A percentile compares a stretch with the other conserved stretches of the same genome.
Evolutionary conservation across 2,797 vertebrate species (phyloP).

Genomic region (Malurus leucopterus): DNA sequence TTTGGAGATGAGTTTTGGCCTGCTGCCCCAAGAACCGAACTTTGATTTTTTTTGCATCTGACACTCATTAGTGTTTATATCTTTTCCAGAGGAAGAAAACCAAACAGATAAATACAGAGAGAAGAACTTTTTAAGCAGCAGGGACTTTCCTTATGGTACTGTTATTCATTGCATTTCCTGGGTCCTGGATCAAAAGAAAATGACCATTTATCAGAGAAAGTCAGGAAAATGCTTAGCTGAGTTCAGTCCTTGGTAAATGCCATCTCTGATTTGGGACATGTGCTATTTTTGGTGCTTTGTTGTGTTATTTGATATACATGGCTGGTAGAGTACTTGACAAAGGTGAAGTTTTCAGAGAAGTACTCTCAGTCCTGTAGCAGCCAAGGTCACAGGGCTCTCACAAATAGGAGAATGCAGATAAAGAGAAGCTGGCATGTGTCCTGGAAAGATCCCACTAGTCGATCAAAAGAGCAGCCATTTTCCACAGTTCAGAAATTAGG

Average conservation of each 20-base stretch:
- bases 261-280: neutral
- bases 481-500: neutral
- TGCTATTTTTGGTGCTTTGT: neutral
- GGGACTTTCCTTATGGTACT: neutral
- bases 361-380: neutral
- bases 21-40: neutral
- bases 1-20: neutral
- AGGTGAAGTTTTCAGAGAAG: neutral
- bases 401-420: neutral
- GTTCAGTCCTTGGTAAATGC: neutral
- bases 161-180: neutral
- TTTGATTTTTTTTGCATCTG: neutral
- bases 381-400: constrained; percentile 8
- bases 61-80: neutral
- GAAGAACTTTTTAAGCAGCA: neutral
- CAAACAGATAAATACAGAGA: neutral
- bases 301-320: constrained; percentile 9
- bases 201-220: neutral
- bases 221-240: neutral
- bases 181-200: neutral
- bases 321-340: neutral
- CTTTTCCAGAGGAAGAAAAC: neutral
- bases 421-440: neutral
- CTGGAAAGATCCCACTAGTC: neutral
- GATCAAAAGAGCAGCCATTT: neutral